phyloP scores from a whole-genome alignment of 2,888 invertebrate genomes.

The Lumbricus terrestris region DNA sequence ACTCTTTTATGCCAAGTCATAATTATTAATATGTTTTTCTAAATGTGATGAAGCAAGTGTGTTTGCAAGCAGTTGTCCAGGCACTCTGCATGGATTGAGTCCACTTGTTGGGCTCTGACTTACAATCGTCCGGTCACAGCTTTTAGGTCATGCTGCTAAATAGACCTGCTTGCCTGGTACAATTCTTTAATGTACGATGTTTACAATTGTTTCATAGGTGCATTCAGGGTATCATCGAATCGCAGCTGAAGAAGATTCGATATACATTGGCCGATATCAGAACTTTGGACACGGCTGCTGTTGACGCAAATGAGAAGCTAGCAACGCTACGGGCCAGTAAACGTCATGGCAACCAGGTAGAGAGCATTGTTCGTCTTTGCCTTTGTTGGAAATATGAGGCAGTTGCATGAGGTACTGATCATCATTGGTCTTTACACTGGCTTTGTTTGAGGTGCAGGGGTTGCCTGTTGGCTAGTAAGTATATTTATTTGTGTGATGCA shows the following conservation, averaged over 20 bases:
- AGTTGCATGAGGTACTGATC: background rate
- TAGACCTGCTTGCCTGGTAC: background rate
- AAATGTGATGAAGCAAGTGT: background rate
- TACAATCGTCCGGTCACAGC: background rate
- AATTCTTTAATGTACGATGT: background rate
- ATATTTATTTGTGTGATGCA: no score
- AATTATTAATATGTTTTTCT: background rate
- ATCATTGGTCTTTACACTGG: no score
- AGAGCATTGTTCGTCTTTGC: background rate
- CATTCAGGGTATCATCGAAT: slow-evolving; percentile 84
- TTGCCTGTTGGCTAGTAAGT: no score
- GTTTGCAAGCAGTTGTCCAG: background rate
- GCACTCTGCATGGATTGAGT: background rate
- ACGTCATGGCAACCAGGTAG: slow-evolving; percentile 33
- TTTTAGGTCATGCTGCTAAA: background rate
- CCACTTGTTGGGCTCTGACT: background rate
- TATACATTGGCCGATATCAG: slow-evolving; percentile 85
- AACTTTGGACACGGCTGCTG: slow-evolving; percentile 79
- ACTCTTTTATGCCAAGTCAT: slow-evolving; percentile 11
- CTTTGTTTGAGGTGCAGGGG: no score
- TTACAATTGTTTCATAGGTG: slow-evolving; percentile 57
- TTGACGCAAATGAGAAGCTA: slow-evolving; percentile 78
- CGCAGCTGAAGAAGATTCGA: slow-evolving; percentile 80
- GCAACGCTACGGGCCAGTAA: slow-evolving; percentile 74
- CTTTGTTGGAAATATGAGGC: background rate